Base-by-base conservation (phyloP, 2,888 invertebrate species). In the Molanna angustata region DNA sequence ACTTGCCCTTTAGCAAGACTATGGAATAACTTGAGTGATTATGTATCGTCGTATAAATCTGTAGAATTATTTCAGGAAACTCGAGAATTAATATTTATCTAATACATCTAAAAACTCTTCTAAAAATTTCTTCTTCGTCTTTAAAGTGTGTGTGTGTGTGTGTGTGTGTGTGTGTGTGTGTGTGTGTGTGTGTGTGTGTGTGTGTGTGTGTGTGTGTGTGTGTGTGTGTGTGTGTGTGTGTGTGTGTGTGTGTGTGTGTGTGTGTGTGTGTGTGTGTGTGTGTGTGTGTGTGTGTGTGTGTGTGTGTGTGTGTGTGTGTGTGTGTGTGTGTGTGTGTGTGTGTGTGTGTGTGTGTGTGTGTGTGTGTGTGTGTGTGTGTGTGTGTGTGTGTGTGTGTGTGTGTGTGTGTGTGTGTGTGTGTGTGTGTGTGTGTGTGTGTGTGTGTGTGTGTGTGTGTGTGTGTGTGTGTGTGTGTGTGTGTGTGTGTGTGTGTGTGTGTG, bases 371-470 rank as follows among this genome's bases (percentile, higher is more conserved):
- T 27, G 27, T 27, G 27, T 27, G 27, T 27, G 27, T 27, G 27
- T 35, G 35, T 35, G 35, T 35, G 35, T 35, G 35, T 35, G 35
- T 35, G 35, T 35, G 35, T 35, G 35, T 35, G 35, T 35, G 35
- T 13, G 35, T 35, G 35, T 35, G 35, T 35, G 35, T 35, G 35
- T 13, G 35, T 35, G 35, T 35, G 35, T 35, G 35, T 35, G 35
- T 13, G 35, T 13, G 35, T 35, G 35, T 35, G 35, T 13, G 35
- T 35, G 35, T 35, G 35, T n/a, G 35, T 7, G 35, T n/a, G 35
- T 35, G 27, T 27, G 27, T 27, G 27, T 27, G 27, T 27, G 27
- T 27, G 27, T 27, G 27, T 27, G 27, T 27, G 27, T 27, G 27
- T 27, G 27, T 27, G 27, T 27, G 27, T 27, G 27, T 27, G 27